These are phyloP conservation scores for Eunapius fragilis DNA, from an alignment of 37 sponge, comb jelly and placozoan species.

Conservation along the genomic window DNA sequence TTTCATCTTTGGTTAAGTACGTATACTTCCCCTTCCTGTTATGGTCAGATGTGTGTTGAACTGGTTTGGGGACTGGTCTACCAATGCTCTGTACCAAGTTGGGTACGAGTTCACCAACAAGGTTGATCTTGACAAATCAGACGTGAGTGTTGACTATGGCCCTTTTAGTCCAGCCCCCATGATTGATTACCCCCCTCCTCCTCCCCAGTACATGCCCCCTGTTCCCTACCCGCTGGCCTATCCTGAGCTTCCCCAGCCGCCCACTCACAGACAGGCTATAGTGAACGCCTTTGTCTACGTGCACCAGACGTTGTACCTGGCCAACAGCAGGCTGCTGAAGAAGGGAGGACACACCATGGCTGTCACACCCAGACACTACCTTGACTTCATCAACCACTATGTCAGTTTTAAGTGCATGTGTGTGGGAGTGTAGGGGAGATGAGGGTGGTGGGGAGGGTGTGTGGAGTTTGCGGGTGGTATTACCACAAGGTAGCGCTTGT, in stretches of 20 bases:
- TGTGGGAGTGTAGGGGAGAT: no score
- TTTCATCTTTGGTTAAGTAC: no score
- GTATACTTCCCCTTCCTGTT: no score
- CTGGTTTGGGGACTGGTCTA: conserved; percentile 99
- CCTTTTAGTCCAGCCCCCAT: neutral
- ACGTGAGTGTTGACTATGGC: conserved; percentile 33
- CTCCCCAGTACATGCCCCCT: conserved; percentile 73
- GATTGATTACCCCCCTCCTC: neutral
- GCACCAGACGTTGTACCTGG: conserved; percentile 92
- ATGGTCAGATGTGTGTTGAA: conserved; percentile 93
- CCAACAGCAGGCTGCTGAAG: conserved; percentile 84
- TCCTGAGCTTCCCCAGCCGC: conserved; percentile 57
- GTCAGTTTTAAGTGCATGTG: conserved; percentile 35
- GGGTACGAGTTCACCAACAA: conserved; percentile 94
- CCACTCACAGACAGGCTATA: conserved; percentile 80
- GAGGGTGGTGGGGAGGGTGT: no score
- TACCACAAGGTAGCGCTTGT: no score
- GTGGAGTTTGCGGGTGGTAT: no score
- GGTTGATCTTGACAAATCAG: conserved; percentile 88
- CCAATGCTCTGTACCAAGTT: conserved; percentile 93
- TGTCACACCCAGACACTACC: conserved; percentile 90
- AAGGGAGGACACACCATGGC: conserved; percentile 83
- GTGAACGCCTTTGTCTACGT: conserved; percentile 95
- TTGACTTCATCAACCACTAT: conserved; percentile 96
- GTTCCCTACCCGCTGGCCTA: conserved; percentile 76